Conservation (phyloP, 2,113 vertebrate species). For the Caranx melampygus region DNA sequence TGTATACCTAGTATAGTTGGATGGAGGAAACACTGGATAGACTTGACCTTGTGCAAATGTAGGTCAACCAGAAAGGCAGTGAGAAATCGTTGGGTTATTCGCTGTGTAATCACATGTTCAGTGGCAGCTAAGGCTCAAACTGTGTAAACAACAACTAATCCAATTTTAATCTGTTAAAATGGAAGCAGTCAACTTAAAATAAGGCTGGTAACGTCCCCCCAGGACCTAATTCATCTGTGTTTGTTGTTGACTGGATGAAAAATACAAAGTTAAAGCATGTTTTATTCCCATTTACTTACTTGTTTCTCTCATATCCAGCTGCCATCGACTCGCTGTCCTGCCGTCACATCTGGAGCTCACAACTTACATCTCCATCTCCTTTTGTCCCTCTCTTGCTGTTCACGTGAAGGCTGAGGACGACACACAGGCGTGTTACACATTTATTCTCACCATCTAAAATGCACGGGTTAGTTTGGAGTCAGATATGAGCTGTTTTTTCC, state of each 20-base stretch:
- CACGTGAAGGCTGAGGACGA: neutral
- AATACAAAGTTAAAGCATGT: neutral
- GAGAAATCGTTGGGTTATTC: neutral
- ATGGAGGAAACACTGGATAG: neutral
- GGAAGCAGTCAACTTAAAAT: neutral
- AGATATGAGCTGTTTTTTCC: constrained; percentile 20
- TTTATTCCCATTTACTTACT: constrained; percentile 48
- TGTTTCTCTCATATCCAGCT: constrained; percentile 44
- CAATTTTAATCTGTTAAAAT: constrained; percentile 12
- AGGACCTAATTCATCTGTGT: neutral
- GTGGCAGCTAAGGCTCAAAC: constrained; percentile 24
- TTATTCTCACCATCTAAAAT: neutral
- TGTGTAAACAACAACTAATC: constrained; percentile 47
- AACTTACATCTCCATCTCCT: constrained; percentile 15
- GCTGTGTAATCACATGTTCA: constrained; percentile 46
- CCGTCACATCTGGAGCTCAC: constrained; percentile 47
- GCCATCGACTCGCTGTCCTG: constrained; percentile 33
- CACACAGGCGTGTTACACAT: neutral
- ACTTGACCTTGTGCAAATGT: neutral
- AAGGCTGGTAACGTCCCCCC: neutral
- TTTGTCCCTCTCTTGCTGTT: neutral
- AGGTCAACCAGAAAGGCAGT: neutral
- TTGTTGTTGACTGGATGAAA: neutral
- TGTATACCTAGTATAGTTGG: too few species aligned
- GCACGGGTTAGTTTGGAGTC: neutral